A percentile compares a stretch with the other conserved stretches of the same genome.
Evolutionary conservation across 2,113 vertebrate genomes (phyloP).

Genomic region (Percina caprodes): DNA sequence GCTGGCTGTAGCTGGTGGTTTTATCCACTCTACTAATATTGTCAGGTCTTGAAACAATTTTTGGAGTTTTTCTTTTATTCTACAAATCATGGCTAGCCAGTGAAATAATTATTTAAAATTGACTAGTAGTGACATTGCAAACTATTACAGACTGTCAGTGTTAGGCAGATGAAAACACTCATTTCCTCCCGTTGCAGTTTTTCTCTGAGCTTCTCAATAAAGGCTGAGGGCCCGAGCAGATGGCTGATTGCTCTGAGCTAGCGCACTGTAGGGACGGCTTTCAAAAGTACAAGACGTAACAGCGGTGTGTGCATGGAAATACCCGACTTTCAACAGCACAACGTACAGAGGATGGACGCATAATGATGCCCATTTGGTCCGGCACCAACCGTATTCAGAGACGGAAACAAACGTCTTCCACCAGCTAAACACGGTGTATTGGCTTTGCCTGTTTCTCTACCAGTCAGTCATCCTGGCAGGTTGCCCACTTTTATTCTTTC

Average conservation of each 20-base stretch:
- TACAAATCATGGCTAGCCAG: not conserved
- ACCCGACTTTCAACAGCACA: constrained; percentile 4
- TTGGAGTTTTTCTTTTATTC: not conserved
- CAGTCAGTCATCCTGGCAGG: constrained; percentile 8
- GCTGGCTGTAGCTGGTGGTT: not conserved
- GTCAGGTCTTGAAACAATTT: constrained; percentile 12
- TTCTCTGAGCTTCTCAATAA: constrained; percentile 4
- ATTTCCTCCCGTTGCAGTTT: constrained; percentile 26
- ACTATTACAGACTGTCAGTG: not conserved
- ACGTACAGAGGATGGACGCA: constrained; percentile 5
- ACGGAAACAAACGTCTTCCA: constrained; percentile 21
- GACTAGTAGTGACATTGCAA: not conserved
- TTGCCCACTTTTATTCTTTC: not conserved
- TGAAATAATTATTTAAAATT: not conserved
- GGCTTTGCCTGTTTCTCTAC: not conserved
- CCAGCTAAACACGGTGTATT: not conserved
- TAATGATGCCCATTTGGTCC: constrained; percentile 7
- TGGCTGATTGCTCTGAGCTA: constrained; percentile 32
- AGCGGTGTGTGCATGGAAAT: not conserved
- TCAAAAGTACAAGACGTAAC: constrained; percentile 14
- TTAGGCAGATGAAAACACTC: constrained; percentile 4
- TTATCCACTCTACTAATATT: not conserved
- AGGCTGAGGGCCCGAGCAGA: constrained; percentile 29
- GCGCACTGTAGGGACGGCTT: constrained; percentile 1
- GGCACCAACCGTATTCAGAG: not conserved